phyloP scores from a whole-genome alignment of 2,113 vertebrate species.

The Oreochromis aureus region DNA sequence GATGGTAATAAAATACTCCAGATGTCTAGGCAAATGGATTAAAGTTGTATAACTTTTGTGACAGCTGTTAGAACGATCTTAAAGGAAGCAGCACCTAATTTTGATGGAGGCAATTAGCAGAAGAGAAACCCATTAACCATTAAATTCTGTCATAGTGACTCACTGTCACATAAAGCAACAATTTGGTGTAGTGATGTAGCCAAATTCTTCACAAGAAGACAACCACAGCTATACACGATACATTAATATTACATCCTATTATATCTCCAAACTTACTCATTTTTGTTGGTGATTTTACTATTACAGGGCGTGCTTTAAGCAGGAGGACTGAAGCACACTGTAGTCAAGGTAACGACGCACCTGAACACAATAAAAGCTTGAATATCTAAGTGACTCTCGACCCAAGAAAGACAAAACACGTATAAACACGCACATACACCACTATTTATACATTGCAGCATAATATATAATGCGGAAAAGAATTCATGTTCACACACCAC shows the following conservation, averaged over 20 bases:
- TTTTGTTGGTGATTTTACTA: background rate
- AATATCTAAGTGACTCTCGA: background rate
- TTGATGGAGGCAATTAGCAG: background rate
- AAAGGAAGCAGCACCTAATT: background rate
- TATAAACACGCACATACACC: background rate
- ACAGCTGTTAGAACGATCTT: background rate
- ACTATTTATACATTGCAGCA: background rate
- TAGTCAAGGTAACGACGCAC: background rate
- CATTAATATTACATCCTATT: background rate
- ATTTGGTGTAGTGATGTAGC: background rate
- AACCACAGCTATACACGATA: background rate
- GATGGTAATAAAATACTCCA: background rate
- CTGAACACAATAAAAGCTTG: background rate
- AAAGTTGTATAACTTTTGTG: background rate
- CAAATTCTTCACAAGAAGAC: rapidly evolving
- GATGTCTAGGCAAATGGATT: background rate
- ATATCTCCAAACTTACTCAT: background rate
- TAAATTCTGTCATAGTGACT: background rate
- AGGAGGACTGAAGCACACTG: background rate
- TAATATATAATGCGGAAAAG: background rate
- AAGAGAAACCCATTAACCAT: background rate
- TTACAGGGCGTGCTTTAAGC: background rate
- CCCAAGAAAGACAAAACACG: background rate
- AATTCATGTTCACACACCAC: background rate
- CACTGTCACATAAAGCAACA: background rate